Conservation (phyloP, 2,888 invertebrate genomes). For the Chrysina gloriosa region DNA sequence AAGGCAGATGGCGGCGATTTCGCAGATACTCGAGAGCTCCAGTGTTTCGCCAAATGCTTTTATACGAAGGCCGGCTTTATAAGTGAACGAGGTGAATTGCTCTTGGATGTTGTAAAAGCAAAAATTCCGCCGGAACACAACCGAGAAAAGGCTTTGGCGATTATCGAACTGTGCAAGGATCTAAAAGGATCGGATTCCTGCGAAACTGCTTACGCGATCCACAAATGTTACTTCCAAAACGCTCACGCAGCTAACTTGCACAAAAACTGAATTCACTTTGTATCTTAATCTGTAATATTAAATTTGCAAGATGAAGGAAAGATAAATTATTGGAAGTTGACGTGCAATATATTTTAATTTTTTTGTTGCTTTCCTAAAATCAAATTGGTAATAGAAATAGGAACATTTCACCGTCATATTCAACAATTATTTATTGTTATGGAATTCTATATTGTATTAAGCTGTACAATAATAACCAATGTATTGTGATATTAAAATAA, state of each 20-base stretch:
- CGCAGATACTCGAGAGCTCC: conserved; percentile 63
- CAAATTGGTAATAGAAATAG: too few relatives aligned
- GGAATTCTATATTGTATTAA: background rate
- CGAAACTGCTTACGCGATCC: conserved; percentile 50
- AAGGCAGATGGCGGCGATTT: conserved; percentile 66
- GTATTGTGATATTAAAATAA: conserved; percentile 32
- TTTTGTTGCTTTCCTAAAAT: too few relatives aligned
- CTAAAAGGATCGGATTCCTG: conserved; percentile 61
- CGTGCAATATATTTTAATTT: too few relatives aligned
- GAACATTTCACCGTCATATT: too few relatives aligned
- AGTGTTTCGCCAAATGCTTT: conserved; percentile 67
- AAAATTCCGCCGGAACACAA: conserved; percentile 47
- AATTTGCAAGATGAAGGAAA: too few relatives aligned
- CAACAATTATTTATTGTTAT: conserved; percentile 7
- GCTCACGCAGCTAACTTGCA: conserved; percentile 33
- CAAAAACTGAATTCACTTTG: conserved; percentile 16
- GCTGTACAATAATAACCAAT: too few relatives aligned
- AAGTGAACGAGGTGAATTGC: conserved; percentile 49
- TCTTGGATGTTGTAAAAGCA: conserved; percentile 46
- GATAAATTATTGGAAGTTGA: too few relatives aligned
- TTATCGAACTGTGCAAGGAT: conserved; percentile 64
- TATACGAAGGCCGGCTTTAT: conserved; percentile 66
- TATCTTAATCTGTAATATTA: too few relatives aligned
- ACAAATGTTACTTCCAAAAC: conserved; percentile 50
- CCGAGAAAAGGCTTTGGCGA: conserved; percentile 45